Evolutionary conservation across 2,113 vertebrate species (phyloP), one percentile per base, ranked within the genome.

Genomic region (Nibea albiflora): DNA sequence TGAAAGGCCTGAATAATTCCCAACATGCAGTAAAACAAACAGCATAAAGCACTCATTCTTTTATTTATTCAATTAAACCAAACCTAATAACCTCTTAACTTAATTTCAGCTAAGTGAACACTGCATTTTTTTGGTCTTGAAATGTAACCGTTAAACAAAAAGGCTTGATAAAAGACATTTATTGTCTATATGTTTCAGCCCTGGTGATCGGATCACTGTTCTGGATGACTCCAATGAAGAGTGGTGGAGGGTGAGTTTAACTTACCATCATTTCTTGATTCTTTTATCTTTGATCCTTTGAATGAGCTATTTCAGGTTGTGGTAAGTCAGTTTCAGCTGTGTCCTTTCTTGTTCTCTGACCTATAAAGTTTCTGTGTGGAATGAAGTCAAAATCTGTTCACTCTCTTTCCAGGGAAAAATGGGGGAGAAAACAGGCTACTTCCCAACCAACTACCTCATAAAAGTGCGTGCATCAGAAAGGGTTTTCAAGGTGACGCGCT

Each of bases 181-280:
- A 49, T 49, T 28, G 49, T 50, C 3, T 35, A 10, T 68, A 17
- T 79, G 35, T 89, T 24, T 83, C 80, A 99, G 98, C 73, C 97
- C 98, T 0, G 98, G 98, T 46, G 98, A 99, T 93, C 97, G 97
- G 82, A 97, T 99, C 93, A 97, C 95, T 0, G 98, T 99, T 44
- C 94, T 99, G 10, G 98, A 99, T 66, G 98, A 99, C 92, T 99
- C 98, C 91, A 99, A 99, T 67, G 98, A 99, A 86, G 98, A 99
- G 83, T 99, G 98, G 98, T 99, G 98, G 98, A 93, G 98, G 94
- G 98, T 99, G 89, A 96, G 96, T 90, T 53, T 14, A 62, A 24
- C 14, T 16, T 62, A 35, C 7, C n/a, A 57, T 46, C 5, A 3
- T 47, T 14, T 68, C 17, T n/a, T 22, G 2, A 61, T 24, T 4